Evolutionary conservation across 1,140 invertebrate species (phyloP).

Genomic region (Brachionus angularis): DNA sequence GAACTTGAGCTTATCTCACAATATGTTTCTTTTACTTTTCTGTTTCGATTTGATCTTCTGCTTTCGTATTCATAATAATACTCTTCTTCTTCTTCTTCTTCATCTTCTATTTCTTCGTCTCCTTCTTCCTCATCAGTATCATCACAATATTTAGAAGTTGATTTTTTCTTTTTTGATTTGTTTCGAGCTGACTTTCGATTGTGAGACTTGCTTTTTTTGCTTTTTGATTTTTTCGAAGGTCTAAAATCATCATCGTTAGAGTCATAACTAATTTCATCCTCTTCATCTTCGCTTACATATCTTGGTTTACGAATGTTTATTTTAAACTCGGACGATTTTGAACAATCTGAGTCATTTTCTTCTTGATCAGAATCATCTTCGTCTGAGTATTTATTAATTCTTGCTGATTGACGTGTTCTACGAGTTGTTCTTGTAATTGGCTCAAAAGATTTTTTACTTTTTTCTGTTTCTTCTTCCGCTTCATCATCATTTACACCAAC

Average conservation of each 20-base stretch:
- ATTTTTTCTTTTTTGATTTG: too few species aligned
- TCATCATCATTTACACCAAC: conserved; percentile 1
- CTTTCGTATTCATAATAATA: neutral
- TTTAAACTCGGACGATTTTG: conserved; percentile 7
- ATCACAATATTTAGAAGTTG: conserved; percentile 17
- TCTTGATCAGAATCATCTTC: neutral
- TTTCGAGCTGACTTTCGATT: too few species aligned
- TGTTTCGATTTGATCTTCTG: neutral
- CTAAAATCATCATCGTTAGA: conserved; percentile 18
- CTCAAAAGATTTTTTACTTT: neutral
- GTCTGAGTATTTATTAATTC: neutral
- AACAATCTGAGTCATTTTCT: neutral
- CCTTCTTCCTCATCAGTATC: neutral
- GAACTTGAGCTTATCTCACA: neutral
- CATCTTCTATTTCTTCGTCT: neutral
- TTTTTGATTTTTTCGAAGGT: neutral
- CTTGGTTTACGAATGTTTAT: neutral
- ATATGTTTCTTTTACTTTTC: neutral
- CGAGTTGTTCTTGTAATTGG: neutral
- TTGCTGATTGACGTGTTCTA: neutral
- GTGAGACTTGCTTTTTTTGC: too few species aligned
- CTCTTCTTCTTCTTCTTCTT: neutral
- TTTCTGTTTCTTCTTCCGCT: too few species aligned
- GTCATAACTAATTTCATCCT: neutral
- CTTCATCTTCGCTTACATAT: conserved; percentile 1